phyloP scores from a whole-genome alignment of 2,888 invertebrate genomes.

The Drosophila algonquin region DNA sequence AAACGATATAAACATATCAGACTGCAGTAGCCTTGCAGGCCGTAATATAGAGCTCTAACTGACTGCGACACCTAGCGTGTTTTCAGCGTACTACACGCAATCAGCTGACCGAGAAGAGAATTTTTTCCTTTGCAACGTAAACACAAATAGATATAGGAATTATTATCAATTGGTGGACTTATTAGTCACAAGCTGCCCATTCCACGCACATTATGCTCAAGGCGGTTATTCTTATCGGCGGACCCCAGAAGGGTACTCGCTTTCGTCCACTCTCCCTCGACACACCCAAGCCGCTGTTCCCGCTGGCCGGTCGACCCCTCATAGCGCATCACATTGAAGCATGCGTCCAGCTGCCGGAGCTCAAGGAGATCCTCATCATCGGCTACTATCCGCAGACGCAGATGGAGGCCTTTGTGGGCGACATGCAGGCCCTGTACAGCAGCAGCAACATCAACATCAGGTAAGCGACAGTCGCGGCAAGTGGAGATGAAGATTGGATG shows the following conservation, averaged over 20 bases:
- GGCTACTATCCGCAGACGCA: slow-evolving; percentile 95
- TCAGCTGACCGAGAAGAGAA: slow-evolving; percentile 29
- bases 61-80: neutral
- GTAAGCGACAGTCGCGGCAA: slow-evolving; percentile 83
- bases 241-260: slow-evolving; percentile 97
- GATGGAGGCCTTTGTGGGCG: slow-evolving; percentile 93
- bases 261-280: slow-evolving; percentile 98
- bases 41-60: no score
- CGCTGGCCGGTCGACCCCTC: slow-evolving; percentile 97
- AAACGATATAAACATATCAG: no score
- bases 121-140: slow-evolving; percentile 66
- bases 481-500: neutral
- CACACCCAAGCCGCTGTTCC: slow-evolving; percentile 98
- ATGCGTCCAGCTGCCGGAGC: slow-evolving; percentile 89
- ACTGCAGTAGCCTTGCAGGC: no score
- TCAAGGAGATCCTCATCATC: slow-evolving; percentile 96
- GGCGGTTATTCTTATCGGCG: slow-evolving; percentile 96
- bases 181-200: slow-evolving; percentile 45
- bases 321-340: slow-evolving; percentile 99
- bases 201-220: slow-evolving; percentile 87
- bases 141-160: slow-evolving; percentile 56
- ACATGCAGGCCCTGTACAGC: slow-evolving; percentile 93
- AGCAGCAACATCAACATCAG: slow-evolving; percentile 87
- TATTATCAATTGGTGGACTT: slow-evolving; percentile 16
- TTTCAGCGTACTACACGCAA: slow-evolving; percentile 15